phyloP scores from a whole-genome alignment of 64 coral and sea anemone species.

The Porites australiensis region DNA sequence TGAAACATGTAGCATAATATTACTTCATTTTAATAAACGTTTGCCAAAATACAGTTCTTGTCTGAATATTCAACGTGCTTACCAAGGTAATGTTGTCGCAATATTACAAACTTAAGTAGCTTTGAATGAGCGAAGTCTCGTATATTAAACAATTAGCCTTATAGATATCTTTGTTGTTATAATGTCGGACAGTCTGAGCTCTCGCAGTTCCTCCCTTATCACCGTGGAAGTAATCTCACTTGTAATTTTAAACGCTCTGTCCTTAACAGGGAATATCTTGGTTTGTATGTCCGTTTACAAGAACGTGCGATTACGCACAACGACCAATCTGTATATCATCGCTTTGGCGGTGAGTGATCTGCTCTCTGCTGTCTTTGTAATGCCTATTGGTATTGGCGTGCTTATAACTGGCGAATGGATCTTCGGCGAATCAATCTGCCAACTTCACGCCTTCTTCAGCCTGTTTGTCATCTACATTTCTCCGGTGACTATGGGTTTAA shows the following conservation, averaged over 20 bases:
- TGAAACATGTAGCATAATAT: too few relatives aligned
- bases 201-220: not conserved
- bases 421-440: not conserved
- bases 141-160: too few relatives aligned
- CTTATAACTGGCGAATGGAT: constrained; percentile 1
- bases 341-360: constrained; percentile 4
- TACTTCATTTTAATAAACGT: too few relatives aligned
- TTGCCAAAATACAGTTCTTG: too few relatives aligned
- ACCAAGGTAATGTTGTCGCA: too few relatives aligned
- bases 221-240: not conserved
- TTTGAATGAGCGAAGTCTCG: too few relatives aligned
- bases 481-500: constrained; percentile 6
- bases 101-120: too few relatives aligned
- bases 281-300: not conserved
- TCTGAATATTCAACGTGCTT: too few relatives aligned
- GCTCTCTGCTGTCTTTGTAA: not conserved
- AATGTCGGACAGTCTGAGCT: not conserved
- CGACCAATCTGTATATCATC: constrained; percentile 27
- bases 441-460: constrained; percentile 11
- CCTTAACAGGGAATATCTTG: constrained; percentile 1
- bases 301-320: not conserved
- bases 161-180: too few relatives aligned
- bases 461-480: constrained; percentile 1
- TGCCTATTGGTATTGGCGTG: not conserved
- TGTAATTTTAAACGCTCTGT: constrained; percentile 6